phyloP scores from a whole-genome alignment of 2,797 vertebrate genomes.

The Coregonus sp. region DNA sequence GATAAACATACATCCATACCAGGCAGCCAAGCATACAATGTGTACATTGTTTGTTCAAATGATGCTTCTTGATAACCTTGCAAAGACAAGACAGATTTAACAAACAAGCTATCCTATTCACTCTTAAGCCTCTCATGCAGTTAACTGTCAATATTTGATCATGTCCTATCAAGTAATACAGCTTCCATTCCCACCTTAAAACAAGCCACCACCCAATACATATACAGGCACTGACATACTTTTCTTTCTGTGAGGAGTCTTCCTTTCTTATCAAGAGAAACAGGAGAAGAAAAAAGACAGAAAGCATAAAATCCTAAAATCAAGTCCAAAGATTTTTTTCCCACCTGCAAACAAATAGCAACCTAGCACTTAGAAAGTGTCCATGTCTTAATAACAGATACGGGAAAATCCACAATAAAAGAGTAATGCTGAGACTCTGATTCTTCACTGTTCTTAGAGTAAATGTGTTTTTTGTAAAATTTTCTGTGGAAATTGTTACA shows the following conservation, averaged over 20 bases:
- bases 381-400: constrained; percentile 28
- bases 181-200: constrained; percentile 29
- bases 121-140: constrained; percentile 56
- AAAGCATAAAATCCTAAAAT: constrained; percentile 40
- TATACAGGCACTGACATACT: constrained; percentile 39
- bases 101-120: constrained; percentile 28
- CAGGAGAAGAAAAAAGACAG: constrained; percentile 9
- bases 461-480: too few species aligned
- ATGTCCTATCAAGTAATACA: constrained; percentile 33
- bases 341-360: constrained; percentile 42
- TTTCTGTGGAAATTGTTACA: too few species aligned
- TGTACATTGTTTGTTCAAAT: constrained; percentile 35
- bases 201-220: constrained; percentile 43
- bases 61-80: constrained; percentile 39
- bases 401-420: background rate
- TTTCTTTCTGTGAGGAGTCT: constrained; percentile 11
- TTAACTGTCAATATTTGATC: constrained; percentile 43
- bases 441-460: too few species aligned
- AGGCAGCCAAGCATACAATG: constrained; percentile 10
- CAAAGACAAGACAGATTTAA: constrained; percentile 28
- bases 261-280: constrained; percentile 26
- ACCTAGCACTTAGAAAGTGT: constrained; percentile 38
- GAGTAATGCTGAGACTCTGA: too few species aligned
- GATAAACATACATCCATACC: background rate
- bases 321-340: constrained; percentile 21